A percentile compares a stretch with the other conserved stretches of the same genome.
These are phyloP conservation scores for Gymnorhina tibicen DNA, from an alignment of 2,113 vertebrate genomes.

Conservation along the genomic window DNA sequence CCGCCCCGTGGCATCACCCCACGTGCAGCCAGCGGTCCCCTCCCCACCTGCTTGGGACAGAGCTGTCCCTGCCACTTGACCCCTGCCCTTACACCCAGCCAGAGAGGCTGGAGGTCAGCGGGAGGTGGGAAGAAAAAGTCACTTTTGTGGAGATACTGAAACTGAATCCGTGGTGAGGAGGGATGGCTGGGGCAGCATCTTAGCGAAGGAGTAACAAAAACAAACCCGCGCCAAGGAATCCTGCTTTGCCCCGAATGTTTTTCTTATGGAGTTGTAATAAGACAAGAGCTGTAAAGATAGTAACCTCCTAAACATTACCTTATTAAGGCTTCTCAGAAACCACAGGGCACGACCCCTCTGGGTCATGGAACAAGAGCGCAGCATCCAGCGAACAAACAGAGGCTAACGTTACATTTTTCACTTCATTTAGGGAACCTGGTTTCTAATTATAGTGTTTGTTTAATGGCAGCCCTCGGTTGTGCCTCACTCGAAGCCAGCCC, in stretches of 20 bases:
- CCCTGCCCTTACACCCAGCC: neutral
- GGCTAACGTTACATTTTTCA: conserved; percentile 78
- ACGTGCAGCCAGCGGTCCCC: accelerated
- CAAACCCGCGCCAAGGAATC: conserved; percentile 42
- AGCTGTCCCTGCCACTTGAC: neutral
- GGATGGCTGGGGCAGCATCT: neutral
- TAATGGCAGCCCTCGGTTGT: conserved; percentile 56
- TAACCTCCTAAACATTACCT: conserved; percentile 83
- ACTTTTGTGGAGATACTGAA: neutral
- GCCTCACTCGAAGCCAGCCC: conserved; percentile 31
- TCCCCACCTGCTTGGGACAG: neutral
- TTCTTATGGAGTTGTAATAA: conserved; percentile 68
- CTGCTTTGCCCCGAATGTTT: conserved; percentile 70
- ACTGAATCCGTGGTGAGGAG: neutral
- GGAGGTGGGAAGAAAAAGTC: too few species aligned
- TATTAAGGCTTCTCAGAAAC: conserved; percentile 83
- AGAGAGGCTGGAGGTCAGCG: neutral
- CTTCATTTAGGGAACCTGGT: conserved; percentile 75
- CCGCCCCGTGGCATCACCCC: accelerated
- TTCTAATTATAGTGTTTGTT: conserved; percentile 82
- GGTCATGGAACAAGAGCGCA: conserved; percentile 77
- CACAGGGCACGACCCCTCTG: conserved; percentile 71
- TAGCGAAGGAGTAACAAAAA: conserved; percentile 7
- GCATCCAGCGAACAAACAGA: conserved; percentile 77
- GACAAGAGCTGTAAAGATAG: conserved; percentile 73